Evolutionary conservation across 1,140 invertebrate genomes (phyloP).

Genomic region (Epicauta chinensis): DNA sequence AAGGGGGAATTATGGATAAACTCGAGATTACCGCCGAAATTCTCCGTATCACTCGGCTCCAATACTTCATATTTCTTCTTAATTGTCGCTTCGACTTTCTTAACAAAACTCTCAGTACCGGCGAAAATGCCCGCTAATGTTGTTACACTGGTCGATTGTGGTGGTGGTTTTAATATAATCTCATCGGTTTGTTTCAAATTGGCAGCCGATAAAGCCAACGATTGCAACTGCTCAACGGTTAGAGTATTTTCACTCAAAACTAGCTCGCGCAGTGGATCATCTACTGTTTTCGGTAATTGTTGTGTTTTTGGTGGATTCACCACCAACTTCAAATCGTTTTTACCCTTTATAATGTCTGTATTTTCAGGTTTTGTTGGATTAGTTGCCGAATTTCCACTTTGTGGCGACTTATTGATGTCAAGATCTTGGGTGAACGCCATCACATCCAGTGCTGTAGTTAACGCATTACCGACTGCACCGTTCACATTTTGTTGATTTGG

Average conservation of each 20-base stretch:
- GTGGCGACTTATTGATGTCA: conserved; percentile 33
- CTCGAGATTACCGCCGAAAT: no score
- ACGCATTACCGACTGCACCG: conserved; percentile 55
- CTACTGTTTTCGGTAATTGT: neutral
- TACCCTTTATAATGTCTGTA: conserved; percentile 10
- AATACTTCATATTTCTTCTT: conserved; percentile 46
- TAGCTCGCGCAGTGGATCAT: conserved; percentile 51
- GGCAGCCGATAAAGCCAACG: conserved; percentile 47
- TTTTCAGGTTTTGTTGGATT: conserved; percentile 16
- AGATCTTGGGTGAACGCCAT: conserved; percentile 72
- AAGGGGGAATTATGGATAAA: no score
- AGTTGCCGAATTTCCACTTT: conserved; percentile 28
- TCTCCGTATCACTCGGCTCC: conserved; percentile 61
- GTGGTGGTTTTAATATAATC: conserved; percentile 4
- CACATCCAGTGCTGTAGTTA: conserved; percentile 72
- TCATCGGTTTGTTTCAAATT: conserved; percentile 40
- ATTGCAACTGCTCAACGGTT: conserved; percentile 44
- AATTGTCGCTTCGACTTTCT: conserved; percentile 45
- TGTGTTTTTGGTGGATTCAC: conserved; percentile 11
- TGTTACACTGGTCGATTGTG: conserved; percentile 28
- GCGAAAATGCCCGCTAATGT: conserved; percentile 40
- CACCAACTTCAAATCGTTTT: conserved; percentile 6
- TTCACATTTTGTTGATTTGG: conserved; percentile 30
- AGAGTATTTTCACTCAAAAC: conserved; percentile 44
- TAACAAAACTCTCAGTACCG: conserved; percentile 37